Evolutionary conservation across 92 coral and sea anemone species (phyloP), one percentile per base, ranked within the genome.

Genomic region (Paramuricea clavata): DNA sequence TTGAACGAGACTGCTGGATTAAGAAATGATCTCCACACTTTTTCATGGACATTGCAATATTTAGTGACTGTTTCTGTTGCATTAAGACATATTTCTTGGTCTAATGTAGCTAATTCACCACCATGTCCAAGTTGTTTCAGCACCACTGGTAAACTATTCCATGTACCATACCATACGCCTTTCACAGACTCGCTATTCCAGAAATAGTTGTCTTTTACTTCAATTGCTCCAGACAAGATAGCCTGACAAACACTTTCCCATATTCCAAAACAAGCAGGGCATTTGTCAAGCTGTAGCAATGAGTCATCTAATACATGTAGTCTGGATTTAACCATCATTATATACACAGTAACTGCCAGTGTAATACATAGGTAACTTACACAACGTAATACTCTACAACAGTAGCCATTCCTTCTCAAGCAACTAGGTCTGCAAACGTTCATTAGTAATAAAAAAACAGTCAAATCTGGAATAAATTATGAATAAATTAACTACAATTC

Each of bases 211-310:
- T 44, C 56, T 59, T 43, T 47, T 60, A 92, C 91, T 64, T 71
- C 78, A 52, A 92, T 44, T 22, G 42, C 69, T 12, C 89, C 93
- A 13, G 81, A 71, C 34, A 86, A 36, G 78, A 95, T 78, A 44
- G 74, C 87, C 25, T 74, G 57, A 54, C 98, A 95, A 7, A 93
- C 69, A 43, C 89, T 76, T 11, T 60, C 62, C 74, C 89, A 86
- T 8, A 77, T 69, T 22, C 98, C 98, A 72, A 95, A 95, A 60
- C 98, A 95, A 12, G 91, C 93, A 5, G 98, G 98, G 26, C 98
- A 95, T 75, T 65, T 81, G 57, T 62, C 92, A 22, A 86, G 80
- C 28, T 72, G 70, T 7, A 89, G 88, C 32, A 30, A 19, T 9
- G 93, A 70, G 34, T 87, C 59, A 6, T 23, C 76, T 50, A 79